Conservation (phyloP, 2,888 invertebrate species). For the Emmelina monodactyla region DNA sequence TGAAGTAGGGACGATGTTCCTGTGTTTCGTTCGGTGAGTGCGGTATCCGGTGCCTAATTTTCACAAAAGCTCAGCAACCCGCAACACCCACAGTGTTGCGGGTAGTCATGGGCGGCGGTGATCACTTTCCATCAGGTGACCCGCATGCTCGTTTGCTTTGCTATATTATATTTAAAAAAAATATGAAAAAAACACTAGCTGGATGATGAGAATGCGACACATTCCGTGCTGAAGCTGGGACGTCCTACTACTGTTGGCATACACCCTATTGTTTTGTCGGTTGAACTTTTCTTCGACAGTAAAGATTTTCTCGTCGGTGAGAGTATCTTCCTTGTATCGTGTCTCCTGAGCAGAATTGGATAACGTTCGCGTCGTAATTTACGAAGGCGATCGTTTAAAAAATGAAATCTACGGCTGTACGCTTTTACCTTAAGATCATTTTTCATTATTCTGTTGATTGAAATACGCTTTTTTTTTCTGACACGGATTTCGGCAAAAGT, state of each 20-base stretch:
- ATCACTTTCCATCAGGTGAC: too few relatives aligned
- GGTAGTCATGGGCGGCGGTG: too few relatives aligned
- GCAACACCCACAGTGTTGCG: too few relatives aligned
- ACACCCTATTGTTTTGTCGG: background rate
- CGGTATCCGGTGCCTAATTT: too few relatives aligned
- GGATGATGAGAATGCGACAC: background rate
- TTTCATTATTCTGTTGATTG: conserved; percentile 6
- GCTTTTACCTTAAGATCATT: conserved; percentile 2
- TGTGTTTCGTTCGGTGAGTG: too few relatives aligned
- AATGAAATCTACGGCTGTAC: conserved; percentile 1
- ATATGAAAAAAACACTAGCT: conserved; percentile 1
- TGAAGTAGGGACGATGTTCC: too few relatives aligned
- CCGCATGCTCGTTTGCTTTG: too few relatives aligned
- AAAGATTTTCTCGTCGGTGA: conserved; percentile 5
- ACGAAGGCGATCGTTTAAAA: conserved; percentile 4
- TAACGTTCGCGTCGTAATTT: conserved; percentile 4
- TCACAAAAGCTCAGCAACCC: too few relatives aligned
- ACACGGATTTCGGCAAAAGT: too few relatives aligned
- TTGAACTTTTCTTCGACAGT: conserved; percentile 6
- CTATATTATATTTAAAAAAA: too few relatives aligned
- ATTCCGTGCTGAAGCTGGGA: background rate
- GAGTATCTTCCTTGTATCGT: conserved; percentile 5
- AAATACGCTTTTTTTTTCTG: conserved; percentile 6
- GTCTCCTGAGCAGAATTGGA: conserved; percentile 3
- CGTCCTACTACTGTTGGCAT: background rate